Evolutionary conservation across 1,140 invertebrate genomes (phyloP).

Genomic region (Aphelenchoides fujianensis): DNA sequence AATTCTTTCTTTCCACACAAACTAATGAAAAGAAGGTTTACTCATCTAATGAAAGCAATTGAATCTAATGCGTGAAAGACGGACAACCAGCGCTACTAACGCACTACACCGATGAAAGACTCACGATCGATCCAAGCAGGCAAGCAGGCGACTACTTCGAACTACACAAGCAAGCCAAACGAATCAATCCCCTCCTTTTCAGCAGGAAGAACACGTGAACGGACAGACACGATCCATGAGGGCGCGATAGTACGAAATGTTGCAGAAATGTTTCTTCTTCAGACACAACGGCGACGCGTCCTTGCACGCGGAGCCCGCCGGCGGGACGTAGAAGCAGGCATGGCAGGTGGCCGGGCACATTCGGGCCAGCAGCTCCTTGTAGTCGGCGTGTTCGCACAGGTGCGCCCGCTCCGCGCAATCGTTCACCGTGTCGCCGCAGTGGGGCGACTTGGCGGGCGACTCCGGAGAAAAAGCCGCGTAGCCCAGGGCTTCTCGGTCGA

Average conservation of each 20-base stretch:
- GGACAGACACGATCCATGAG: constrained; percentile 2
- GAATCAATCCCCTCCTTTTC: too few relatives aligned
- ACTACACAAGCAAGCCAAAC: neutral
- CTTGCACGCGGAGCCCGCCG: neutral
- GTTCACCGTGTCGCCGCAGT: neutral
- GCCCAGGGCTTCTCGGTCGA: too few relatives aligned
- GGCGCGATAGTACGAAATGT: neutral
- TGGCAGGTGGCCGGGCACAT: neutral
- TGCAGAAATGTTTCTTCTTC: neutral
- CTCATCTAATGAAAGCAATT: too few relatives aligned
- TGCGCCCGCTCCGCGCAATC: neutral
- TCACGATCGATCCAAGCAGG: too few relatives aligned
- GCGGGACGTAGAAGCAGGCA: neutral
- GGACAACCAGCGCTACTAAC: too few relatives aligned
- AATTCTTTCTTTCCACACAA: too few relatives aligned
- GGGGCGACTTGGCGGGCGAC: too few relatives aligned
- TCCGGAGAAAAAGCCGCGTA: too few relatives aligned
- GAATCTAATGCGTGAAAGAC: too few relatives aligned
- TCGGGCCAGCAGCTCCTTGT: neutral
- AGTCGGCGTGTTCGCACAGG: neutral
- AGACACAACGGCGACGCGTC: constrained; percentile 6
- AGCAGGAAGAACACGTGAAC: neutral
- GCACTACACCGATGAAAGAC: too few relatives aligned
- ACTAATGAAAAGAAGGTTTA: too few relatives aligned
- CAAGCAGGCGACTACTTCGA: neutral